These are phyloP conservation scores for Heliangelus exortis DNA, from an alignment of 2,797 vertebrate genomes.

Conservation along the genomic window DNA sequence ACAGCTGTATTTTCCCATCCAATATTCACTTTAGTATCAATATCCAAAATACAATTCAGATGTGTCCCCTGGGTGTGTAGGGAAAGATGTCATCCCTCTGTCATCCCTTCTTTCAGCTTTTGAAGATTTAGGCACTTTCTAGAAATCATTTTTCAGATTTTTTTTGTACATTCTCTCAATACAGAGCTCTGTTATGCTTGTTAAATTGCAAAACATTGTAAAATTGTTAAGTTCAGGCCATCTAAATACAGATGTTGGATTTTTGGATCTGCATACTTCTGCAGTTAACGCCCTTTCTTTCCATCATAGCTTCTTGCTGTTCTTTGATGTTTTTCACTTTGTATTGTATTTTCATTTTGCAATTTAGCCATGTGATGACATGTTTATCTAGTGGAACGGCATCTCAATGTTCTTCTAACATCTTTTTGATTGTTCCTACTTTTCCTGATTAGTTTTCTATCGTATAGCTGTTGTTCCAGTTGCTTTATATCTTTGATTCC, in stretches of 20 bases:
- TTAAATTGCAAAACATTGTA: background rate
- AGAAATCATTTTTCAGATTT: background rate
- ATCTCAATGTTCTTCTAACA: background rate
- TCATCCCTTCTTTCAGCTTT: background rate
- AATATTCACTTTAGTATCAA: background rate
- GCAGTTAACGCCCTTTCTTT: background rate
- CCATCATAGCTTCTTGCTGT: background rate
- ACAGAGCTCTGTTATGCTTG: background rate
- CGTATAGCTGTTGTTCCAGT: background rate
- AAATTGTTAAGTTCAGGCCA: accelerated
- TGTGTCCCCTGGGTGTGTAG: background rate
- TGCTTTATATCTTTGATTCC: slow-evolving; percentile 44
- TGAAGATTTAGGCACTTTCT: background rate
- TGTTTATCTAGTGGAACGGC: background rate
- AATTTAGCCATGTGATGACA: background rate
- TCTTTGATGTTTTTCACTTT: background rate
- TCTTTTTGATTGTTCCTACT: slow-evolving; percentile 25
- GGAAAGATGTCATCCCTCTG: background rate
- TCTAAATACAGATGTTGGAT: background rate
- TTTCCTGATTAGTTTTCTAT: slow-evolving; percentile 23
- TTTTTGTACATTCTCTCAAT: background rate
- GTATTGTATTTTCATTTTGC: slow-evolving; percentile 10
- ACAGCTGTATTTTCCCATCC: background rate
- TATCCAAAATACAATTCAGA: background rate
- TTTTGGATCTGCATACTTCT: background rate